Evolutionary conservation across 37 sponge, comb jelly and placozoan species (phyloP).

Genomic region (Diacarnus erythraeanus): DNA sequence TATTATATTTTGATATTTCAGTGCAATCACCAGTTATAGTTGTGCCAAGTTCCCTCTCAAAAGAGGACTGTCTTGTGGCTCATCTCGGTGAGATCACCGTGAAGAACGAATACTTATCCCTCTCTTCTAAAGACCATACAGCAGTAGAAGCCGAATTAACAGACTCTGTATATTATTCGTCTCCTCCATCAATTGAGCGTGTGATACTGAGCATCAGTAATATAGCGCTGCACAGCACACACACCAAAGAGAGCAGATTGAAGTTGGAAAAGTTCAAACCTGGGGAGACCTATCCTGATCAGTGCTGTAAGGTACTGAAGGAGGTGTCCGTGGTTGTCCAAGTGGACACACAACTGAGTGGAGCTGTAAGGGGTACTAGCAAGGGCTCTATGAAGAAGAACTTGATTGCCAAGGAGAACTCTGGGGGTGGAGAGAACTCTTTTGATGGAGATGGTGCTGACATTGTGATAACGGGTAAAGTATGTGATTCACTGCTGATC

Average conservation of each 20-base stretch:
- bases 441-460: constrained; percentile 17
- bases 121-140: constrained; percentile 3
- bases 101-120: constrained; percentile 45
- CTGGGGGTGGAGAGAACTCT: background rate
- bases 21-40: constrained; percentile 74
- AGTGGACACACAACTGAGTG: constrained; percentile 28
- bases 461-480: constrained; percentile 28
- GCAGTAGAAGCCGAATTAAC: background rate
- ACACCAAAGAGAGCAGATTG: constrained; percentile 41
- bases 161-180: background rate
- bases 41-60: constrained; percentile 44
- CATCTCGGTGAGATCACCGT: constrained; percentile 82
- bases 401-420: background rate
- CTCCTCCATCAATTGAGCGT: constrained; percentile 21
- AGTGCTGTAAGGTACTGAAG: constrained; percentile 57
- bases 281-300: background rate
- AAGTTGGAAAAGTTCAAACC: constrained; percentile 12
- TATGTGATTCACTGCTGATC: constrained; percentile 38
- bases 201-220: constrained; percentile 22
- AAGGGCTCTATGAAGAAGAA: too few relatives aligned
- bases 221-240: constrained; percentile 58
- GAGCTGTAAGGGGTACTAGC: too few relatives aligned
- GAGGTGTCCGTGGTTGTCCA: constrained; percentile 34
- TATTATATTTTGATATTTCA: constrained; percentile 34
- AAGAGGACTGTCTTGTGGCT: constrained; percentile 59